phyloP scores from a whole-genome alignment of 2,888 invertebrate species.

The Antitype chi region DNA sequence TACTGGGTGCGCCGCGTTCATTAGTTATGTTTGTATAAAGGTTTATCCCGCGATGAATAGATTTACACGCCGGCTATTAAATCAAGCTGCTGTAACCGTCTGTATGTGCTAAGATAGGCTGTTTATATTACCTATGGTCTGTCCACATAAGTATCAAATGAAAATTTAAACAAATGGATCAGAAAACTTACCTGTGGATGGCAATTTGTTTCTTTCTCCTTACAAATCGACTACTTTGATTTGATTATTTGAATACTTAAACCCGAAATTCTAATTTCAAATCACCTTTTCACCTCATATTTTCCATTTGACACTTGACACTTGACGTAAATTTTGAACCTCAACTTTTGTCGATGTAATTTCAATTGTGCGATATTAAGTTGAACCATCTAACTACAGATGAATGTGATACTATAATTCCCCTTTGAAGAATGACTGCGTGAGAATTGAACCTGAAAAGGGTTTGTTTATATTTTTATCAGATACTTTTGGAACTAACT shows the following conservation, averaged over 20 bases:
- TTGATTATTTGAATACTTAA: not conserved
- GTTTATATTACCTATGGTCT: conserved; percentile 5
- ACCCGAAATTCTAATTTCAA: not conserved
- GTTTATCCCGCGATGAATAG: conserved; percentile 79
- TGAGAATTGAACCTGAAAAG: not conserved
- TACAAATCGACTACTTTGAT: not conserved
- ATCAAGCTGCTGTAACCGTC: conserved; percentile 75
- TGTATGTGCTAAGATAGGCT: conserved; percentile 73
- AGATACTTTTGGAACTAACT: not conserved
- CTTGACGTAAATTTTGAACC: not conserved
- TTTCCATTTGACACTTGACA: not conserved
- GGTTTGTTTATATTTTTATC: not conserved
- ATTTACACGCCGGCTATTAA: conserved; percentile 79
- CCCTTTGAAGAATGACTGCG: not conserved
- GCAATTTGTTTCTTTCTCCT: too few species aligned
- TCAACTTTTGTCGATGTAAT: not conserved
- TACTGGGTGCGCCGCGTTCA: conserved; percentile 74
- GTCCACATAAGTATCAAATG: not conserved
- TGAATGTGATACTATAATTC: not conserved
- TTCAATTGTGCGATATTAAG: too few species aligned
- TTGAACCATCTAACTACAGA: not conserved
- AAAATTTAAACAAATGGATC: not conserved
- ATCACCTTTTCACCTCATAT: not conserved
- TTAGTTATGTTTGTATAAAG: conserved; percentile 84
- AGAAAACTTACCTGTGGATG: not conserved